Evolutionary conservation across 2,113 vertebrate genomes (phyloP).

Genomic region (Jacana jacana): DNA sequence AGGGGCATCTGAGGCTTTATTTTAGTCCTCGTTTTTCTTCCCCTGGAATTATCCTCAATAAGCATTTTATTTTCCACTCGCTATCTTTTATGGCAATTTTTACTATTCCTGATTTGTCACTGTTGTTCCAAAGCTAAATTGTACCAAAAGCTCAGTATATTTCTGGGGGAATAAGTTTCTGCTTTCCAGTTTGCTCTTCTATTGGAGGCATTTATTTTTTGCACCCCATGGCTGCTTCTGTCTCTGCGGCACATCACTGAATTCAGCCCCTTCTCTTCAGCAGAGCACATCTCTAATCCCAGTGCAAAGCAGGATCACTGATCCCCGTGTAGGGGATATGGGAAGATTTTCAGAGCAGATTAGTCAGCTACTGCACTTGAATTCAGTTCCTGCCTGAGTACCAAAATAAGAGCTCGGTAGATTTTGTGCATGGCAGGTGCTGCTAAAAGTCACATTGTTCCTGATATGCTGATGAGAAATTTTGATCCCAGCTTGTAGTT

Average conservation of each 20-base stretch:
- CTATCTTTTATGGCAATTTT: background rate
- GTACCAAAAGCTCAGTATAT: background rate
- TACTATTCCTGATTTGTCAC: background rate
- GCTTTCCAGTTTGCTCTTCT: background rate
- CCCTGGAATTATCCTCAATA: conserved; percentile 2
- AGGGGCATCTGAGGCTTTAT: background rate
- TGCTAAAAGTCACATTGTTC: background rate
- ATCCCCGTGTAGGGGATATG: accelerated
- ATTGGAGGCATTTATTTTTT: background rate
- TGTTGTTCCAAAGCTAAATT: background rate
- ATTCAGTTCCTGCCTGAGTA: background rate
- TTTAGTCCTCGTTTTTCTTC: background rate
- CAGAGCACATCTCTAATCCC: background rate
- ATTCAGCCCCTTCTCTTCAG: background rate
- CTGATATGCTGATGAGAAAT: background rate
- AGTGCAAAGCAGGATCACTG: accelerated
- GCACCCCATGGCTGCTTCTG: accelerated
- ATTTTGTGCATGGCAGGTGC: background rate
- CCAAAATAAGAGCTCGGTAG: background rate
- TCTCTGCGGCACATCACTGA: accelerated
- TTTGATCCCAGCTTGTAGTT: background rate
- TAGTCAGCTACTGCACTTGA: background rate
- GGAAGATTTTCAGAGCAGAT: background rate
- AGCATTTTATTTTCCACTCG: conserved; percentile 24
- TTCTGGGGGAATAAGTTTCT: background rate